phyloP scores from a whole-genome alignment of 2,113 vertebrate species.

The Laticauda colubrina region DNA sequence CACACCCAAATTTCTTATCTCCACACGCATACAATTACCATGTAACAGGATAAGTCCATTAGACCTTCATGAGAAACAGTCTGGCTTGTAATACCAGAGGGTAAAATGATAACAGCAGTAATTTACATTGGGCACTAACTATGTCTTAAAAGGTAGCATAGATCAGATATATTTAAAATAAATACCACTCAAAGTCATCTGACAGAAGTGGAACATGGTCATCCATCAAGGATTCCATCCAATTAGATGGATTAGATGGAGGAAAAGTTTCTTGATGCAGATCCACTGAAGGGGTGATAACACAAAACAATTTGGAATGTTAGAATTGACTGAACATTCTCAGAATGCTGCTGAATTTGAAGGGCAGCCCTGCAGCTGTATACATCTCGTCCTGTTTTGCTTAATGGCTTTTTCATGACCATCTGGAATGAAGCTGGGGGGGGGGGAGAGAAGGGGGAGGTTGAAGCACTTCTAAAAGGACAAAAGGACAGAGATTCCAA shows the following conservation, averaged over 20 bases:
- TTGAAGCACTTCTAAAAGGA: constrained; percentile 24
- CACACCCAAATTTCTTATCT: neutral
- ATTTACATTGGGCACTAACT: neutral
- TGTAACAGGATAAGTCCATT: neutral
- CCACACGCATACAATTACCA: neutral
- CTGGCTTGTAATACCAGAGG: neutral
- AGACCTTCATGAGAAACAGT: neutral
- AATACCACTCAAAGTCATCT: neutral
- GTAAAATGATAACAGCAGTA: neutral
- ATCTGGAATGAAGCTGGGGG: constrained; percentile 19
- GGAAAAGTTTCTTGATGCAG: neutral
- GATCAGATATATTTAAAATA: neutral
- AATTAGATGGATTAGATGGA: neutral
- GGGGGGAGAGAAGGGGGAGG: accelerated
- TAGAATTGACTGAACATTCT: constrained; percentile 24
- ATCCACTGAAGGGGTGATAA: neutral
- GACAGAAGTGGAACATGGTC: neutral
- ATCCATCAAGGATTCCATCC: neutral
- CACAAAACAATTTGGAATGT: neutral
- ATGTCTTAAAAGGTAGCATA: neutral
- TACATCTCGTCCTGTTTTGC: constrained; percentile 37
- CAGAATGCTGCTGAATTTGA: constrained; percentile 7
- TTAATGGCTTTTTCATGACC: constrained; percentile 35
- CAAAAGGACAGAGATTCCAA: constrained; percentile 31
- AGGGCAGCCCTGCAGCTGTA: constrained; percentile 4